These are phyloP conservation scores for Tokudaia muenninki DNA, from an alignment of 2,797 vertebrate species.

Conservation along the genomic window DNA sequence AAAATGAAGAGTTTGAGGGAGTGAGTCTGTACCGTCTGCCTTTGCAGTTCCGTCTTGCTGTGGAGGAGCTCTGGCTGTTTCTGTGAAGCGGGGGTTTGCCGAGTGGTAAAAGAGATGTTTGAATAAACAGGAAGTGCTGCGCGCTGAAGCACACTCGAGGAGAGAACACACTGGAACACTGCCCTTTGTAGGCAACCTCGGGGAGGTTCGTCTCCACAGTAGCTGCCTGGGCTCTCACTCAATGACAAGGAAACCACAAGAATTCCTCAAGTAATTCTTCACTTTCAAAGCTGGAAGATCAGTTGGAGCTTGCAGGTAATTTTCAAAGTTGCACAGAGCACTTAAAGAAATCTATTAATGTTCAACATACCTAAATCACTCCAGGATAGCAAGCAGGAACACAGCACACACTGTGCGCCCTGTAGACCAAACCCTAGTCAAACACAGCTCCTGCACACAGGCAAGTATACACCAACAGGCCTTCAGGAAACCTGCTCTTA, in stretches of 20 bases:
- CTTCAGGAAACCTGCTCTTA: constrained; percentile 81
- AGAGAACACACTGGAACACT: constrained; percentile 93
- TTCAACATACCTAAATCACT: constrained; percentile 52
- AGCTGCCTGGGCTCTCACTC: constrained; percentile 87
- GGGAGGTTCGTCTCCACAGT: constrained; percentile 87
- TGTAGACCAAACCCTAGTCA: constrained; percentile 72
- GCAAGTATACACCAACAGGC: constrained; percentile 70
- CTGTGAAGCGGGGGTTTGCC: constrained; percentile 91
- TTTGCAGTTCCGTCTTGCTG: constrained; percentile 85
- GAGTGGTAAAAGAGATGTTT: constrained; percentile 94
- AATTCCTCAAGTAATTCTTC: constrained; percentile 86
- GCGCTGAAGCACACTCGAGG: constrained; percentile 92
- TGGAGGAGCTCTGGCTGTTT: constrained; percentile 90
- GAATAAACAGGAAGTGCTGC: constrained; percentile 98
- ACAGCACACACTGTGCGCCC: constrained; percentile 79
- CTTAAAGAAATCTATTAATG: constrained; percentile 65
- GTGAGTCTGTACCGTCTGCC: constrained; percentile 86
- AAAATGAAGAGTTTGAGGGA: constrained; percentile 89
- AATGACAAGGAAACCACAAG: constrained; percentile 89
- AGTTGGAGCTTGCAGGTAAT: constrained; percentile 86
- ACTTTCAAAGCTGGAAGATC: constrained; percentile 81
- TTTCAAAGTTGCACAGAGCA: constrained; percentile 81
- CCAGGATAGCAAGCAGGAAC: constrained; percentile 74
- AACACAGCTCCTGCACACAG: constrained; percentile 72
- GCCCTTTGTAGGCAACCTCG: constrained; percentile 90